Evolutionary conservation across 2,888 invertebrate species (phyloP).

Genomic region (Gryllus longicercus): DNA sequence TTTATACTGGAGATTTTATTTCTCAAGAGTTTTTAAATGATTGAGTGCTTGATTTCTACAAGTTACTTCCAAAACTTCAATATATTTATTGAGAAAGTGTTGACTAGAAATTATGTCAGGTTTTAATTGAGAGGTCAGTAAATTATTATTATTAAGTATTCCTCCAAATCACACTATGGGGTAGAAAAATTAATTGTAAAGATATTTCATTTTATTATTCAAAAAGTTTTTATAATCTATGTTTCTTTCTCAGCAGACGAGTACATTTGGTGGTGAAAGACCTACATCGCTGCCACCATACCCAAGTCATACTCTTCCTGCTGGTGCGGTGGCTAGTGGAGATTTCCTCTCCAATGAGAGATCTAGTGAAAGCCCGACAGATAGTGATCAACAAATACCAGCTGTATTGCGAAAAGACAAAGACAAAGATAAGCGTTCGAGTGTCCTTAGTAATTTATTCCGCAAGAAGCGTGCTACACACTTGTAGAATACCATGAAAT

Average conservation of each 20-base stretch:
- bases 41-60: too few relatives aligned
- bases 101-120: too few relatives aligned
- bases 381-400: slow-evolving; percentile 43
- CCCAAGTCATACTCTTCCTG: slow-evolving; percentile 48
- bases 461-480: slow-evolving; percentile 42
- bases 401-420: slow-evolving; percentile 41
- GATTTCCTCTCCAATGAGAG: slow-evolving; percentile 1
- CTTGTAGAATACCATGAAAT: slow-evolving; percentile 35
- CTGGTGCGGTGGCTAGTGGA: background rate
- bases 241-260: background rate
- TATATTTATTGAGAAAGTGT: too few relatives aligned
- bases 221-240: background rate
- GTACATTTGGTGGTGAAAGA: slow-evolving; percentile 21
- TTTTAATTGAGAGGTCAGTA: too few relatives aligned
- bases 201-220: background rate
- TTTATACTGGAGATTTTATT: too few relatives aligned
- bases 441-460: slow-evolving; percentile 43
- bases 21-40: too few relatives aligned
- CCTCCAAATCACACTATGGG: too few relatives aligned
- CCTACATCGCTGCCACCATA: slow-evolving; percentile 48
- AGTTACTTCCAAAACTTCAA: too few relatives aligned
- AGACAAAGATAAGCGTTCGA: slow-evolving; percentile 42
- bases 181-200: too few relatives aligned
- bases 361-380: slow-evolving; percentile 43
- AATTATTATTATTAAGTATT: too few relatives aligned